Base-by-base conservation (phyloP, 2,888 invertebrate species). In the Eupithecia exiguata region DNA sequence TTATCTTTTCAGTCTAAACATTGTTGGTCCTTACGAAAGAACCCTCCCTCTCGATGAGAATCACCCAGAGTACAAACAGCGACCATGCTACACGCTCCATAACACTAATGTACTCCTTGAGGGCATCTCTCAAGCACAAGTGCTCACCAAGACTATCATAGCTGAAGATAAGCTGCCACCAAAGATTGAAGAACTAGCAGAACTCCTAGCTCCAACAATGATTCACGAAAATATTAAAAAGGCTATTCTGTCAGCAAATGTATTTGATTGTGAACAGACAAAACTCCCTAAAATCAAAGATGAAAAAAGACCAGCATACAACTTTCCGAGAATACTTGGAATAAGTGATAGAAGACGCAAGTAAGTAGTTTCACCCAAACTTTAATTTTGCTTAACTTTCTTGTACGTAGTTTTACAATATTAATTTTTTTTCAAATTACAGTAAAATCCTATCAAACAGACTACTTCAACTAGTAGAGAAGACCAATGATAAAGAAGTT, bases 191-290 rank as follows among this genome's bases (percentile, higher is more conserved):
- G 94, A 95, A 72, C 84, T 93, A 6, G 91, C 95, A 16, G 85
- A 89, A 53, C 84, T 95, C 69, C 91, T 95, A 78, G 91, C 96
- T 0, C 93, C 95, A 0, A 90, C 91, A 71, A 83, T 89, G 77
- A 85, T 95, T 72, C 95, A 96, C 88, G 92, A 94, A 83, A 94
- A 95, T 86, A 95, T 97, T 6, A 95, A 95, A 79, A 95, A 95
- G 81, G 95, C 96, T 5, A 96, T 97, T 72, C 84, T 96, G 66
- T 95, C 95, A 65, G 95, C 97, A 0, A 95, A 96, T 86, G 91
- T 97, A 40, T 97, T 96, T 89, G 98, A 98, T 92, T 96, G 97
- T 30, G 96, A 97, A 84, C 97, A 98, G 88, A 94, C 96, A 74
- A 97, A 96, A 84, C 88, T 98, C 67, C 97, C 97, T 0, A 97